Percentiles rank a stretch among this genome's conserved stretches.
Conservation (phyloP, 2,888 invertebrate genomes). For the Elegia similella region DNA sequence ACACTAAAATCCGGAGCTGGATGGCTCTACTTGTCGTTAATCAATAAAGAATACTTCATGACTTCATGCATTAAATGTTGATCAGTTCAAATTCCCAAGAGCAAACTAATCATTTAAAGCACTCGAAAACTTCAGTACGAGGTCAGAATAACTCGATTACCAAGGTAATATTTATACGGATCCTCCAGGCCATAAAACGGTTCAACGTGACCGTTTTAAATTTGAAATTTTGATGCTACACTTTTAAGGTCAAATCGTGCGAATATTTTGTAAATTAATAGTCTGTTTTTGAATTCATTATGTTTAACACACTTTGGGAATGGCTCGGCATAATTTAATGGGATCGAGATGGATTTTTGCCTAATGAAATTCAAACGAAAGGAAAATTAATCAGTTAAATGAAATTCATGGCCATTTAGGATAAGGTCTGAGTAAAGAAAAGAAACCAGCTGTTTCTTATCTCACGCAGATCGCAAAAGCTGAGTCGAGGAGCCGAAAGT, state of each 20-base stretch:
- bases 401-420: neutral
- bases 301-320: neutral
- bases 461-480: no score
- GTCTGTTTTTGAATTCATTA: neutral
- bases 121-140: no score
- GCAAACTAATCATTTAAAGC: no score
- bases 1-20: no score
- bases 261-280: conserved; percentile 5
- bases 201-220: neutral
- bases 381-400: neutral
- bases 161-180: neutral
- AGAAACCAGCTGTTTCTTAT: no score
- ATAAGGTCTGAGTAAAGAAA: no score
- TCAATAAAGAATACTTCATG: no score
- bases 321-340: neutral
- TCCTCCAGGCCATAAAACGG: neutral
- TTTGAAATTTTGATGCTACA: conserved; percentile 5
- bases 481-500: no score
- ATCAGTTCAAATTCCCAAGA: no score
- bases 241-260: conserved; percentile 1
- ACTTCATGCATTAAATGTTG: no score
- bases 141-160: neutral
- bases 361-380: neutral
- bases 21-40: no score
- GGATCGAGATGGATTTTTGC: neutral